These are phyloP conservation scores for Drosophila tripunctata DNA, from an alignment of 2,888 invertebrate species.

Conservation along the genomic window DNA sequence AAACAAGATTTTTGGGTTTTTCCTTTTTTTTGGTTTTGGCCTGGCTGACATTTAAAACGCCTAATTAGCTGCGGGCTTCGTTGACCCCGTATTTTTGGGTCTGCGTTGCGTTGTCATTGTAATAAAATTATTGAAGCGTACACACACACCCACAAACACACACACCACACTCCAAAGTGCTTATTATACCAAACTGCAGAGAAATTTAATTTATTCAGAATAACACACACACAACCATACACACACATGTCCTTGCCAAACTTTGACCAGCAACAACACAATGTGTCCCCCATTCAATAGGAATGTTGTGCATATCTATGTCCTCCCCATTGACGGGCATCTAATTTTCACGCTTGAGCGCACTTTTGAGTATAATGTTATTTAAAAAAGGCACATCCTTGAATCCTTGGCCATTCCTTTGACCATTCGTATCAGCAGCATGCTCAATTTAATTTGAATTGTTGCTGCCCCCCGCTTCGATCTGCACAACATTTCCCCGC, in stretches of 20 bases:
- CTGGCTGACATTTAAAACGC: conserved; percentile 71
- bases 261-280: conserved; percentile 41
- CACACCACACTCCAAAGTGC: conserved; percentile 20
- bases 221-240: conserved; percentile 55
- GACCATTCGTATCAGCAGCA: conserved; percentile 60
- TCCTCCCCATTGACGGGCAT: conserved; percentile 6
- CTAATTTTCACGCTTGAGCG: conserved; percentile 64
- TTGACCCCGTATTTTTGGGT: conserved; percentile 18
- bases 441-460: conserved; percentile 79
- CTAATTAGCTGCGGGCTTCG: conserved; percentile 62
- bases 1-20: conserved; percentile 21
- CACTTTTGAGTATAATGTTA: conserved; percentile 62
- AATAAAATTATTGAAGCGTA: conserved; percentile 69
- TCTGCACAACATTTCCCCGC: background rate
- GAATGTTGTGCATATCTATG: conserved; percentile 8
- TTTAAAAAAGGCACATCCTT: conserved; percentile 61
- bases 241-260: conserved; percentile 59
- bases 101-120: conserved; percentile 40
- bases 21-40: too few relatives aligned
- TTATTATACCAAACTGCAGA: conserved; percentile 58
- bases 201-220: conserved; percentile 76
- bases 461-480: conserved; percentile 19
- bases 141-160: conserved; percentile 14
- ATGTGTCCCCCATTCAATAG: conserved; percentile 18
- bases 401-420: conserved; percentile 38